Conservation (phyloP, 2,888 invertebrate genomes). For the Drosophila meridionalis region DNA sequence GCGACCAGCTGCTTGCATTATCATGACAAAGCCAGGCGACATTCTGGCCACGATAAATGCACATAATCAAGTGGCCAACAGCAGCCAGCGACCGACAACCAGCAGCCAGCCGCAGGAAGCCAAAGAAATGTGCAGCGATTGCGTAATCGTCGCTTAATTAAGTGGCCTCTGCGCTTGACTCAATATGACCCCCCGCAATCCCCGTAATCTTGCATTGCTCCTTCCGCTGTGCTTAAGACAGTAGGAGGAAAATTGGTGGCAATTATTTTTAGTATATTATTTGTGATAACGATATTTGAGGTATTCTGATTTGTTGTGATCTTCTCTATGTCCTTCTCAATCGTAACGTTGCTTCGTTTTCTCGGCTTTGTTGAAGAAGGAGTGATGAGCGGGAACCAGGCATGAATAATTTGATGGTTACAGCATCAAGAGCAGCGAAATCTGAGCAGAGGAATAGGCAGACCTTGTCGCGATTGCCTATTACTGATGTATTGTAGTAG, state of each 20-base stretch:
- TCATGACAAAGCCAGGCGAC: slow-evolving; percentile 11
- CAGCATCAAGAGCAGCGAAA: no score
- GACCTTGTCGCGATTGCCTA: no score
- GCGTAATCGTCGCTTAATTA: slow-evolving; percentile 46
- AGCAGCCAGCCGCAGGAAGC: not conserved
- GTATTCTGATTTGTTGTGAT: not conserved
- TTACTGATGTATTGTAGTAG: no score
- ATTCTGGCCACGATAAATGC: slow-evolving; percentile 12
- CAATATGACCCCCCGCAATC: not conserved
- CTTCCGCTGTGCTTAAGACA: no score
- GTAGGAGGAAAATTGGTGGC: not conserved
- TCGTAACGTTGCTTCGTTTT: no score
- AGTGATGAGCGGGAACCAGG: no score
- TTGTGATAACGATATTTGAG: no score
- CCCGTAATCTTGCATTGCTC: not conserved
- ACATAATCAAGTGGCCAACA: slow-evolving; percentile 26
- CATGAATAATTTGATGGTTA: no score
- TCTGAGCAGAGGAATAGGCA: no score
- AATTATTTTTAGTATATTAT: not conserved
- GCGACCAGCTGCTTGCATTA: slow-evolving; percentile 39
- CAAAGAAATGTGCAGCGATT: slow-evolving; percentile 16
- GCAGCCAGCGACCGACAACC: not conserved
- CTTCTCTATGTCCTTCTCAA: not conserved
- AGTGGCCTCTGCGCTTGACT: slow-evolving; percentile 33
- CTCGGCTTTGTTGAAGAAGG: no score